phyloP scores from a whole-genome alignment of 2,888 invertebrate species.

The Drosophila ustulata region DNA sequence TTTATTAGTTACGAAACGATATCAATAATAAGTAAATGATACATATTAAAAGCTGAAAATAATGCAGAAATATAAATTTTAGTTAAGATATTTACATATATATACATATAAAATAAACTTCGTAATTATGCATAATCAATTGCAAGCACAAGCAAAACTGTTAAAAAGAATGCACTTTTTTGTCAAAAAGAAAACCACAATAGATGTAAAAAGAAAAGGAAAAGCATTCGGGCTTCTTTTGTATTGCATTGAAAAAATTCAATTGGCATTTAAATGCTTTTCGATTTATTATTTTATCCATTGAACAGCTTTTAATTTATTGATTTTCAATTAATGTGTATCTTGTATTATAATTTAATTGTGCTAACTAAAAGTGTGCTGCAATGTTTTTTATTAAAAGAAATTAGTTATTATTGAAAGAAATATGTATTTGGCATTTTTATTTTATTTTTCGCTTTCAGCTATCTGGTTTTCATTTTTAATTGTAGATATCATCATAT shows the following conservation, averaged over 20 bases:
- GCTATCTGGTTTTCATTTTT: slow-evolving; percentile 13
- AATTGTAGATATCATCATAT: slow-evolving; percentile 47
- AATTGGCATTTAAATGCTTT: slow-evolving; percentile 29
- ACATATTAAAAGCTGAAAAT: slow-evolving; percentile 75
- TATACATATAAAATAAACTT: slow-evolving; percentile 35
- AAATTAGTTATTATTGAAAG: slow-evolving; percentile 57
- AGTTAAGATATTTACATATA: slow-evolving; percentile 58
- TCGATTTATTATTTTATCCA: slow-evolving; percentile 28
- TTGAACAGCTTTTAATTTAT: slow-evolving; percentile 45
- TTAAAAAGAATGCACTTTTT: slow-evolving; percentile 58
- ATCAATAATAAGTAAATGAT: slow-evolving; percentile 59
- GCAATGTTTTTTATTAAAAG: slow-evolving; percentile 70
- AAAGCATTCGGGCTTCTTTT: slow-evolving; percentile 7
- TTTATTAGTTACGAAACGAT: slow-evolving; percentile 69
- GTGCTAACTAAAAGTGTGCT: slow-evolving; percentile 76
- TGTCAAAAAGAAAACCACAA: slow-evolving; percentile 36
- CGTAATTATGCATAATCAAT: slow-evolving; percentile 60
- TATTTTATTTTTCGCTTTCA: slow-evolving; percentile 26
- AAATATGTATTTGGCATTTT: slow-evolving; percentile 18
- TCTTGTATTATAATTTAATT: slow-evolving; percentile 65
- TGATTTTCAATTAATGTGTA: slow-evolving; percentile 57
- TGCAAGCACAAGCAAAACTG: slow-evolving; percentile 58
- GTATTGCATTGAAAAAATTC: slow-evolving; percentile 28
- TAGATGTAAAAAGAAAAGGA: slow-evolving; percentile 11
- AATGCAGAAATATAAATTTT: slow-evolving; percentile 71